Evolutionary conservation across 2,113 vertebrate species (phyloP).

Genomic region (Cyphomyrus discorhynchus): DNA sequence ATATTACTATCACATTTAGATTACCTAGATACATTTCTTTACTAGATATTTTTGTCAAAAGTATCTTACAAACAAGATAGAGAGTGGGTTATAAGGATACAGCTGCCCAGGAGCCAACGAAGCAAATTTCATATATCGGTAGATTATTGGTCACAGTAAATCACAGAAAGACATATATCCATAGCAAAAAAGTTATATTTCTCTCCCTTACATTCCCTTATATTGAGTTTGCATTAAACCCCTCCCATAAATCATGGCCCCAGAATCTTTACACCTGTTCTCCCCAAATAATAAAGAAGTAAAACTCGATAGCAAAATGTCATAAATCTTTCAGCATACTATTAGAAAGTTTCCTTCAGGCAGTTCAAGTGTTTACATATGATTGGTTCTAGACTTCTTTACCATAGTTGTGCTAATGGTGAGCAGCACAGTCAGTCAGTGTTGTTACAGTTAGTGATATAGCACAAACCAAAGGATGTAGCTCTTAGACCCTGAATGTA

Average conservation of each 20-base stretch:
- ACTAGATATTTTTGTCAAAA: not conserved
- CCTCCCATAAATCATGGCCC: not conserved
- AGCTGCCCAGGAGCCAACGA: not conserved
- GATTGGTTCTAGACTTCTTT: not conserved
- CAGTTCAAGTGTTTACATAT: constrained; percentile 1
- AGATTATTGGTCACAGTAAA: not conserved
- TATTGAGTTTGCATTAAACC: not conserved
- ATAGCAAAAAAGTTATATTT: constrained; percentile 13
- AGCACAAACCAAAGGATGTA: not conserved
- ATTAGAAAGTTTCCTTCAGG: constrained; percentile 8
- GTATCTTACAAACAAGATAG: not conserved
- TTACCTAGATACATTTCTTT: not conserved
- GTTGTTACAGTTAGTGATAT: not conserved
- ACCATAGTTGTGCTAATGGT: not conserved
- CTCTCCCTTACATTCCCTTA: not conserved
- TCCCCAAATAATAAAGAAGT: not conserved
- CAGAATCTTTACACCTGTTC: constrained; percentile 9
- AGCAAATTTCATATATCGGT: not conserved
- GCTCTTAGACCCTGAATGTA: not conserved
- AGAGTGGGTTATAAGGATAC: not conserved
- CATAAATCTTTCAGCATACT: constrained; percentile 6
- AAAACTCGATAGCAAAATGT: not conserved
- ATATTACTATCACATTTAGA: not conserved
- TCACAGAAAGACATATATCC: not conserved
- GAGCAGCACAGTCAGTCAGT: not conserved